A percentile compares a stretch with the other conserved stretches of the same genome.
These are phyloP conservation scores for Stenotaenia linearis DNA, from an alignment of 2,888 invertebrate species.

Conservation along the genomic window DNA sequence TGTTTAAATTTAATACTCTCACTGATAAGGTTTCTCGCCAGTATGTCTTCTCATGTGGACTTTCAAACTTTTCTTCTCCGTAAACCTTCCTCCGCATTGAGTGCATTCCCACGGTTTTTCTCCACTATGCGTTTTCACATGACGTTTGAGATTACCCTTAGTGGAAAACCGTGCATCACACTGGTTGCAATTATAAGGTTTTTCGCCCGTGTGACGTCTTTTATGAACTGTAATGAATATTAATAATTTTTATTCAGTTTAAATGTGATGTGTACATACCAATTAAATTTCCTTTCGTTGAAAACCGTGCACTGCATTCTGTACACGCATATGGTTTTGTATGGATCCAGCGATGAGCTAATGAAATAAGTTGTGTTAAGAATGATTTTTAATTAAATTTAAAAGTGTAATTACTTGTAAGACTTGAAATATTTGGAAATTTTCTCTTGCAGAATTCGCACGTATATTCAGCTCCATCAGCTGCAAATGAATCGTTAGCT, in stretches of 20 bases:
- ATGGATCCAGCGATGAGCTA: conserved; percentile 35
- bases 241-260: too few species aligned
- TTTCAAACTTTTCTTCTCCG: conserved; percentile 44
- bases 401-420: conserved; percentile 32
- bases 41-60: conserved; percentile 45
- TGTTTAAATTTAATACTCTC: conserved; percentile 37
- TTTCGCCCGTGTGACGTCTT: conserved; percentile 39
- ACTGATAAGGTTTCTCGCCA: conserved; percentile 48
- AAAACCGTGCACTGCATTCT: conserved; percentile 40
- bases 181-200: conserved; percentile 38
- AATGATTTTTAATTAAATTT: neutral
- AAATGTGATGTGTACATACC: too few species aligned
- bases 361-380: neutral
- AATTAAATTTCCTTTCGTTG: conserved; percentile 39
- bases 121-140: conserved; percentile 42
- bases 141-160: conserved; percentile 43
- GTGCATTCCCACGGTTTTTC: conserved; percentile 43
- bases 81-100: conserved; percentile 42
- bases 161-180: conserved; percentile 41
- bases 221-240: conserved; percentile 42
- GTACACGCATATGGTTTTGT: conserved; percentile 39
- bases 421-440: conserved; percentile 33
- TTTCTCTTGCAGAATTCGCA: conserved; percentile 35
- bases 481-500: neutral
- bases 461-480: conserved; percentile 21